Conservation (phyloP, 1,140 invertebrate species). For the Acyrthosiphon pisum region DNA sequence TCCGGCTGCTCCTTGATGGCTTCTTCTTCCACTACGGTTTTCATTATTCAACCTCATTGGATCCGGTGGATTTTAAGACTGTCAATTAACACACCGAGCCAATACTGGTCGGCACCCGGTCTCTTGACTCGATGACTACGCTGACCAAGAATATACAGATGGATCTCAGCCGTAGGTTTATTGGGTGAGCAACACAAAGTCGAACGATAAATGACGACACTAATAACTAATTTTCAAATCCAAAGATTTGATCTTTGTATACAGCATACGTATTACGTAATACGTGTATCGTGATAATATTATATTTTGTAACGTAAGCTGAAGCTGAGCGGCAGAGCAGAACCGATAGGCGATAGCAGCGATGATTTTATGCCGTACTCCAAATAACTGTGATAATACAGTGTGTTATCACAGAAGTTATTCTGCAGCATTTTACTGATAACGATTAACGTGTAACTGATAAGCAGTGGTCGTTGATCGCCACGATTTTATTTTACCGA, state of each 20-base stretch:
- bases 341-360: not conserved
- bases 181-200: not conserved
- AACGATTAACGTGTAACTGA: not conserved
- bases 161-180: not conserved
- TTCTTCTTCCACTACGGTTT: constrained; percentile 44
- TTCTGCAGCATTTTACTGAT: too few species aligned
- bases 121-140: not conserved
- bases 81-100: not conserved
- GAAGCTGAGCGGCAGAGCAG: not conserved
- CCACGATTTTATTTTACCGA: not conserved
- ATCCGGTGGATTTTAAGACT: not conserved
- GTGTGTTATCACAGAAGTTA: too few species aligned
- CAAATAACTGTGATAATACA: not conserved
- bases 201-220: not conserved
- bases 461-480: not conserved
- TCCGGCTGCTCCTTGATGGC: not conserved
- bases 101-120: not conserved
- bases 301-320: not conserved
- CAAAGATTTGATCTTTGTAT: not conserved
- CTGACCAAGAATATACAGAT: not conserved
- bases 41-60: constrained; percentile 50
- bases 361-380: not conserved
- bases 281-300: not conserved
- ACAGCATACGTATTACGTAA: not conserved
- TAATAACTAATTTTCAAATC: not conserved